Evolutionary conservation across 2,113 vertebrate genomes (phyloP).

Genomic region (Eidolon helvum): DNA sequence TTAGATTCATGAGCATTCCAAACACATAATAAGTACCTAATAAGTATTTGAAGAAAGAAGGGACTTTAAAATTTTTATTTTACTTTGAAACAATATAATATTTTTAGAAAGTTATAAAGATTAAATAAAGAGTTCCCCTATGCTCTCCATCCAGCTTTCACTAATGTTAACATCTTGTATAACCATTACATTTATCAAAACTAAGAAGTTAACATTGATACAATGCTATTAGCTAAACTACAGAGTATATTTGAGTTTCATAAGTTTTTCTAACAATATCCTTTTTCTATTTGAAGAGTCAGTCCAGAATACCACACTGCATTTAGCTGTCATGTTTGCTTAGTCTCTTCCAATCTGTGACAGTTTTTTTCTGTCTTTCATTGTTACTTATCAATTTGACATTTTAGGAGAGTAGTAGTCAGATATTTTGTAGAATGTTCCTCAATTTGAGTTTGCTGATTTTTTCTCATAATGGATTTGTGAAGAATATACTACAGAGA

Average conservation of each 20-base stretch:
- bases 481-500: neutral
- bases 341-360: neutral
- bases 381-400: neutral
- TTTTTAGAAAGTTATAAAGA: neutral
- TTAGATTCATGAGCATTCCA: neutral
- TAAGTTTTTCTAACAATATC: neutral
- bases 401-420: neutral
- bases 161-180: neutral
- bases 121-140: neutral
- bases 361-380: neutral
- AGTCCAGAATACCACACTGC: neutral
- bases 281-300: neutral
- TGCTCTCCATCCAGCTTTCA: neutral
- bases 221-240: neutral
- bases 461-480: neutral
- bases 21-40: neutral
- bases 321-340: neutral
- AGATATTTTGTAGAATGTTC: neutral
- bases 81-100: neutral
- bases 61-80: neutral
- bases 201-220: neutral
- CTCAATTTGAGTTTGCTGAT: neutral
- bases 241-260: neutral
- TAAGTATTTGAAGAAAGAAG: neutral
- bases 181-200: neutral